Evolutionary conservation across 2,888 invertebrate species (phyloP), one percentile per base, ranked within the genome.

Genomic region (Zaprionus obscuricornis): DNA sequence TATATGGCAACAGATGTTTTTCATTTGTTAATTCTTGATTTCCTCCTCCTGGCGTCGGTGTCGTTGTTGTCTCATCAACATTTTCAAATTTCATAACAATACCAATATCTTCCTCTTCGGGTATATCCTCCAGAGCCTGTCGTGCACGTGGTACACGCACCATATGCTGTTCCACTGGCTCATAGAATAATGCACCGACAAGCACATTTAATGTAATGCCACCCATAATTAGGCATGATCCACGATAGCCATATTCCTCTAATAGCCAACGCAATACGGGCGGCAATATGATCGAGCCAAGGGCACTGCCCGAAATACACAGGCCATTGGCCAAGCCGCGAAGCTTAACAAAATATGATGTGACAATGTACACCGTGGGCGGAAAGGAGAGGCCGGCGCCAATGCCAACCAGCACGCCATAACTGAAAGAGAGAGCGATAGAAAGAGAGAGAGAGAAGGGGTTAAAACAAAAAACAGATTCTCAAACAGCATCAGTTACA

Each of bases 281-380:
- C 27, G 96, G 96, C 73, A 96, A 91, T 52, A 96, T 94, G 79
- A 96, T 96, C 33, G 96, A 95, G 8, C 96, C 96, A 68, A 96
- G 92, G 0, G 96, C 96, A 74, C 96, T 96, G 10, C 96, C 96
- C 0, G 96, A 96, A 91, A 96, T 96, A 81, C 96, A 96, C 14
- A 96, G 93, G 0, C 96, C 96, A 89, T 96, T 96, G 33, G 96
- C 96, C 8, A 96, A 91, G 0, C 96, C 96, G 34, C 96, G 92
- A 6, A 94, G 90, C 37, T 93, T 92, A 31, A 95, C 94, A 90
- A 96, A 96, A 90, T 96, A 96, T 57, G 95, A 95, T 43, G 96
- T 96, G 69, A 96, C 96, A 74, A 96, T 96, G 90, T 96, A 96
- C 24, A 97, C 96, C 0, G 96, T 96, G 1, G 96, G 96, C 0